phyloP scores from a whole-genome alignment of 2,797 vertebrate genomes.

The Clarias platycephalus region DNA sequence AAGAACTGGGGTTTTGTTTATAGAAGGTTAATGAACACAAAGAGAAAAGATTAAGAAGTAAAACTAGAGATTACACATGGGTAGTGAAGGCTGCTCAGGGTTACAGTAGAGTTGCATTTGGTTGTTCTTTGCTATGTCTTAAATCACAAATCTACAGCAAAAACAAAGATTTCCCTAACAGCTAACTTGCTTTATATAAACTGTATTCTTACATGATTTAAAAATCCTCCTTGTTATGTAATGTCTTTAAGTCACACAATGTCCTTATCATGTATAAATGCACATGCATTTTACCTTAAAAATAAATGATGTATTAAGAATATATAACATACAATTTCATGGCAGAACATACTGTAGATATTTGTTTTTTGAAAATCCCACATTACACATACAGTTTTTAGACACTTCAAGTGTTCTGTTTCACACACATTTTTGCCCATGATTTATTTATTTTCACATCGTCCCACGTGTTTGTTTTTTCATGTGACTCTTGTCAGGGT shows the following conservation, averaged over 20 bases:
- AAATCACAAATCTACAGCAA: background rate
- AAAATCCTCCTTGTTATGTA: too few species aligned
- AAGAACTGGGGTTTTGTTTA: conserved; percentile 15
- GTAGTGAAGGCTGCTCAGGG: background rate
- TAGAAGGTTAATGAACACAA: conserved; percentile 11
- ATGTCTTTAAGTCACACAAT: background rate
- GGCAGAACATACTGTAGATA: background rate
- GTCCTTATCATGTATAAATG: too few species aligned
- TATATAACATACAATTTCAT: background rate
- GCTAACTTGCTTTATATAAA: background rate
- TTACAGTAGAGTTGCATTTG: background rate
- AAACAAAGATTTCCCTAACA: background rate
- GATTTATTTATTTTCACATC: background rate
- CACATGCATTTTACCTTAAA: too few species aligned
- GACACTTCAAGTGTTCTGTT: background rate
- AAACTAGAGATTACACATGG: background rate
- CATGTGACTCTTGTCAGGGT: background rate
- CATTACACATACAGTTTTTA: background rate
- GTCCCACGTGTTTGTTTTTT: background rate
- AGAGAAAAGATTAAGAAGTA: conserved; percentile 14
- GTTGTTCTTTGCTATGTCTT: background rate
- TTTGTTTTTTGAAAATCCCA: background rate
- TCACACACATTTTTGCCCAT: background rate
- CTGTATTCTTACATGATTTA: background rate
- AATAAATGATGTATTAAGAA: background rate